Base-by-base conservation (phyloP, 2,797 vertebrate genomes). In the Galago senegalensis region DNA sequence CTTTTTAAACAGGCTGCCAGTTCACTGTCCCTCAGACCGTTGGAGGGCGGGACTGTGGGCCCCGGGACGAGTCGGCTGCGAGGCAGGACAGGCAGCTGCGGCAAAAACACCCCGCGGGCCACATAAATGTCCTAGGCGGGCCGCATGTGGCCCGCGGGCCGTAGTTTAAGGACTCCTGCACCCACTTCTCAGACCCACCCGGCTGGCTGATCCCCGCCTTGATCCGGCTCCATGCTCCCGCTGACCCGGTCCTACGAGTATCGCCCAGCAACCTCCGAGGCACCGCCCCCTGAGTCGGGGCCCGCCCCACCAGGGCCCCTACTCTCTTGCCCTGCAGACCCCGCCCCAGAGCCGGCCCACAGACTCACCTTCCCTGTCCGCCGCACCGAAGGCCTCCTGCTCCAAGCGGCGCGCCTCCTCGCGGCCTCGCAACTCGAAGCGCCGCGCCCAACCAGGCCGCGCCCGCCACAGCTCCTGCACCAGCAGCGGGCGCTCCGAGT, bases 381-480 rank as follows among this genome's bases (percentile, higher is more conserved):
- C 96, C 0, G 97, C 97, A 29, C 98, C 98, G 95, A 99, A 98
- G 7, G 98, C 98, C 70, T 99, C 99, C 97, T 98, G 99, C 79
- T 99, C 99, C 18, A 97, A 93, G 49, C 95, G 94, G 40, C 92
- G 97, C 97, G 98, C 99, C 75, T 99, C 99, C 9, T 99, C 99
- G 92, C 99, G 98, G 43, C 99, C 98, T 56, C 99, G 99, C 91
- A 99, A 99, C 98, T 99, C 99, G 97, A 99, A 99, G 72, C 99
- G 99, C 7, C 99, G 98, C 87, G 99, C 99, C 87, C 99, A 99
- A 25, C 99, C 99, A 0, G 99, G 97, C 82, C 97, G 96, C 77
- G 97, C 97, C 23, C 99, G 99, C 99, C 99, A 99, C 98, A 99
- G 99, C 97, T 99, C 99, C 97, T 99, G 99, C 94, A 99, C 98